Conservation (phyloP, 2,113 vertebrate species). For the Rousettus leschenaultii region DNA sequence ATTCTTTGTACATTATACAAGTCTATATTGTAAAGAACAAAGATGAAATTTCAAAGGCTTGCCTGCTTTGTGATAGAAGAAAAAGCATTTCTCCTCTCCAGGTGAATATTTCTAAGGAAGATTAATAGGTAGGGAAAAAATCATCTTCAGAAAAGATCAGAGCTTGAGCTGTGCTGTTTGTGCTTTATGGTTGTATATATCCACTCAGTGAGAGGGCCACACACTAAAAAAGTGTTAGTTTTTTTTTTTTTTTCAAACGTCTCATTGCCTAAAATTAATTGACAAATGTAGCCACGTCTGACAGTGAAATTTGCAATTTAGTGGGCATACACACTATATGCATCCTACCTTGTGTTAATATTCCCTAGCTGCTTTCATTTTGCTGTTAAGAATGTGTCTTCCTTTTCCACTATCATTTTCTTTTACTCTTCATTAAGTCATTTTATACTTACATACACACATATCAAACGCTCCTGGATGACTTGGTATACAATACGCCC, state of each 20-base stretch:
- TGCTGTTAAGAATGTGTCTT: neutral
- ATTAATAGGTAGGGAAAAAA: slow-evolving; percentile 74
- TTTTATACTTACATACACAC: neutral
- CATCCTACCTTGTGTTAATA: neutral
- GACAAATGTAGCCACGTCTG: neutral
- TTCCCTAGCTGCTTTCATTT: neutral
- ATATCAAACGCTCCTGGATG: neutral
- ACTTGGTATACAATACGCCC: rapidly evolving
- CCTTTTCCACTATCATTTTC: neutral
- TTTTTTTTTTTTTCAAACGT: neutral
- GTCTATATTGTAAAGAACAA: slow-evolving; percentile 70
- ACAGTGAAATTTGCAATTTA: neutral
- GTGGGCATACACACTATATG: neutral
- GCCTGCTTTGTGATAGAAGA: slow-evolving; percentile 72
- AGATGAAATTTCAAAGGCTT: slow-evolving; percentile 76
- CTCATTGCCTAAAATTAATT: neutral
- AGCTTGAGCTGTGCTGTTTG: slow-evolving; percentile 4
- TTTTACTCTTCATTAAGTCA: neutral
- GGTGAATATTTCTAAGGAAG: slow-evolving; percentile 75
- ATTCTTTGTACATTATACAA: slow-evolving; percentile 44
- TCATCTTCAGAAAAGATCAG: slow-evolving; percentile 67
- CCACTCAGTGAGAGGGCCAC: neutral
- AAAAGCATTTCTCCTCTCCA: slow-evolving; percentile 70
- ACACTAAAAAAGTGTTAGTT: neutral
- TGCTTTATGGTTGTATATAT: slow-evolving; percentile 6